Evolutionary conservation across 2,888 invertebrate genomes (phyloP).

Genomic region (Tanaodytes sp.): DNA sequence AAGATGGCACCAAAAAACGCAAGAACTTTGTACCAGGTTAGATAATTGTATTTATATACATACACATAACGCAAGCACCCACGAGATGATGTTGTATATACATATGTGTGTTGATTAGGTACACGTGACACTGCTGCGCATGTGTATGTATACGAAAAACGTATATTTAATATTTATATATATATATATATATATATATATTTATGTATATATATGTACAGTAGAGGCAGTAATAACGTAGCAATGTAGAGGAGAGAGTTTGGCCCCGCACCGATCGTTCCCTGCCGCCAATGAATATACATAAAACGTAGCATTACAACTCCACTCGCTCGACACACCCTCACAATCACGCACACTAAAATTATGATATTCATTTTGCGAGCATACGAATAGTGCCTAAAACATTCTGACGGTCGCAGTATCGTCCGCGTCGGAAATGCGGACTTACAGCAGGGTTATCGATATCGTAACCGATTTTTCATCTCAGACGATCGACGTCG

Average conservation of each 20-base stretch:
- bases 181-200: constrained; percentile 61
- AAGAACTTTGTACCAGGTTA: constrained; percentile 67
- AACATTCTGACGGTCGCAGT: constrained; percentile 18
- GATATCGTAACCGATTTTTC: too few relatives aligned
- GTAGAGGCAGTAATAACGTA: constrained; percentile 71
- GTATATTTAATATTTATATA: constrained; percentile 59
- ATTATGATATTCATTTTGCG: constrained; percentile 34
- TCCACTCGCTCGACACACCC: constrained; percentile 45
- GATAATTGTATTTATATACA: constrained; percentile 45
- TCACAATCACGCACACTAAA: constrained; percentile 37
- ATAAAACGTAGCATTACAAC: constrained; percentile 51
- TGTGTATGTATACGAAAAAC: constrained; percentile 61
- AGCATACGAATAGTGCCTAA: constrained; percentile 27
- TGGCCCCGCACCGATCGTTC: constrained; percentile 69
- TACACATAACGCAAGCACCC: constrained; percentile 43
- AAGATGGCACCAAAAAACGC: constrained; percentile 73
- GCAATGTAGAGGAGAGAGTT: constrained; percentile 69
- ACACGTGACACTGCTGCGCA: constrained; percentile 52
- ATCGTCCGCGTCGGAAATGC: constrained; percentile 5
- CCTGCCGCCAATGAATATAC: constrained; percentile 66
- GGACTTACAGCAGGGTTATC: constrained; percentile 40
- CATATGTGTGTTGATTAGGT: constrained; percentile 51
- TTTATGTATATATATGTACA: constrained; percentile 65
- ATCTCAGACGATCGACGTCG: too few relatives aligned
- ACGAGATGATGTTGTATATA: constrained; percentile 19